Evolutionary conservation across 2,797 vertebrate species (phyloP), one percentile per base, ranked within the genome.

Genomic region (Caiman crocodilus): DNA sequence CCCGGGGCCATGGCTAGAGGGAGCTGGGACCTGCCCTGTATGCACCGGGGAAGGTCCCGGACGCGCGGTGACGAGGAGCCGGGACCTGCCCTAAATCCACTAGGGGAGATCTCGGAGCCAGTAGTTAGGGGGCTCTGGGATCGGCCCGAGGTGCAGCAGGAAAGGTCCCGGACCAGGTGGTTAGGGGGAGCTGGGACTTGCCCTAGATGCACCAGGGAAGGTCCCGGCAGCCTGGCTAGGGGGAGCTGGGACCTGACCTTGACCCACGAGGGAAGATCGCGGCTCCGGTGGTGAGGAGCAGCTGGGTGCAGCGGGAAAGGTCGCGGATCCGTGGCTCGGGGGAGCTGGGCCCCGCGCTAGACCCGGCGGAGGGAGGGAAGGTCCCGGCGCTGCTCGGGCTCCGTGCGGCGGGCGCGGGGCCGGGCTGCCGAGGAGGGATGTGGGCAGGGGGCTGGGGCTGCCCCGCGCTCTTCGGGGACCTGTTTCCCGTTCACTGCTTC

Each of bases 401-500:
- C 28, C 63, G 59, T 16, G 14, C 26, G 63, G 42, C 42, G 64
- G n/a, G 63, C 63, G 14, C 28, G 30, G 30, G 20, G 32, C 32
- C 6, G 32, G 14, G 17, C 64, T n/a, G 12, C 3, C 16, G 30
- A 18, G 63, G 6, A 7, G 26, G 11, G 64, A 17, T 12, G 21
- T 4, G 67, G 67, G 32, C 6, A 6, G 67, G 67, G 32, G 20
- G 59, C 18, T 60, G 59, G 17, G 17, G 15, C 59, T 60, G 17
- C 59, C 59, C 59, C 7, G 59, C 18, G 7, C 59, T 60, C 17
- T 10, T 60, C 4, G 59, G 64, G 64, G 64, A 30, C 3, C 59
- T 18, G 85, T 95, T 90, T 92, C 90, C 76, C 87, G 76, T 63
- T 82, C 97, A 96, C 93, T 96, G 95, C 93, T 94, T n/a, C n/a